Conservation (phyloP, 2,113 vertebrate species). For the Lampris incognitus region DNA sequence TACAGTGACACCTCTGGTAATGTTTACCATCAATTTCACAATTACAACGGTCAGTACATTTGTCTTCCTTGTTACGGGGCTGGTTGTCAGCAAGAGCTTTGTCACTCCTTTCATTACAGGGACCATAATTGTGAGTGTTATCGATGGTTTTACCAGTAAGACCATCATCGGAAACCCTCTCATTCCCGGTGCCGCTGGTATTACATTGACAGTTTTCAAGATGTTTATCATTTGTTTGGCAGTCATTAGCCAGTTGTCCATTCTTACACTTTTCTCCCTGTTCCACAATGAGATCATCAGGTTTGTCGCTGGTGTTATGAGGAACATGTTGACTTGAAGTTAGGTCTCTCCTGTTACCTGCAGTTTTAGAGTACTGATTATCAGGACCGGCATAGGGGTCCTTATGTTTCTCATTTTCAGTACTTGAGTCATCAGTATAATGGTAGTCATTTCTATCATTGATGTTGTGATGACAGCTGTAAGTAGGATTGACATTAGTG, state of each 20-base stretch:
- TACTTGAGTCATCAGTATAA: not conserved
- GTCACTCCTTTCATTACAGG: no score
- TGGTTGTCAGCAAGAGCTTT: no score
- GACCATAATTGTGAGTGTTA: not conserved
- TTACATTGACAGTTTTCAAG: conserved; percentile 7
- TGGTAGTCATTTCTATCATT: not conserved
- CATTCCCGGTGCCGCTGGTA: not conserved
- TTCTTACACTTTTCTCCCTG: not conserved
- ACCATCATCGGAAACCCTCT: not conserved
- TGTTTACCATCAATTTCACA: conserved; percentile 1
- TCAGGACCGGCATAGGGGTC: not conserved
- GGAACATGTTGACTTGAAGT: no score
- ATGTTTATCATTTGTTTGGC: not conserved
- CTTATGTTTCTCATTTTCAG: not conserved
- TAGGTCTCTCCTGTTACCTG: not conserved
- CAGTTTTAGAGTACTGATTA: not conserved
- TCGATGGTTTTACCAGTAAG: not conserved
- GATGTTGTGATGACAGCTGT: not conserved
- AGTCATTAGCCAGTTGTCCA: not conserved
- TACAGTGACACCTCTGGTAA: not conserved
- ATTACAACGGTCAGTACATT: not conserved
- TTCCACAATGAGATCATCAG: not conserved
- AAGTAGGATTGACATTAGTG: not conserved
- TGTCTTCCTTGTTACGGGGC: not conserved
- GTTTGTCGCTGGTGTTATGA: not conserved